Conservation (phyloP, 2,113 vertebrate genomes). For the Pygoscelis adeliae region DNA sequence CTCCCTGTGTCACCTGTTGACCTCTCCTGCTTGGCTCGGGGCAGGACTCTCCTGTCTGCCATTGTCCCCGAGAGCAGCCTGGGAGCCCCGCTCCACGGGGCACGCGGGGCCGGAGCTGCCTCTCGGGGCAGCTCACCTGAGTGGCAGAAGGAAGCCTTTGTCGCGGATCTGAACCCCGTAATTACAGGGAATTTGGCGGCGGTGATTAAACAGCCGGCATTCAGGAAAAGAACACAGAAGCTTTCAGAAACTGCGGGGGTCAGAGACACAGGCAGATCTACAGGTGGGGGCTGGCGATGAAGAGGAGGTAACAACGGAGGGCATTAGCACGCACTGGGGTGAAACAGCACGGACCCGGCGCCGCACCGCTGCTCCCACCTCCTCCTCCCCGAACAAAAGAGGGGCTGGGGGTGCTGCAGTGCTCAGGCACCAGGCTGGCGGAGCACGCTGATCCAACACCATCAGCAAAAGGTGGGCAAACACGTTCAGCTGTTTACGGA, state of each 20-base stretch:
- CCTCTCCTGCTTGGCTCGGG: slow-evolving; percentile 44
- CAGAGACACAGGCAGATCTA: background rate
- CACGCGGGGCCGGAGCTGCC: background rate
- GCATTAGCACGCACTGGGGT: slow-evolving; percentile 17
- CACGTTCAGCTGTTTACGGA: background rate
- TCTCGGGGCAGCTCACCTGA: slow-evolving; percentile 62
- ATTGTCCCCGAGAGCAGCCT: background rate
- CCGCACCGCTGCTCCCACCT: background rate
- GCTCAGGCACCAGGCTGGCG: background rate
- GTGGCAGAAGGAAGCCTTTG: slow-evolving; percentile 68
- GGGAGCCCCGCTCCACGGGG: background rate
- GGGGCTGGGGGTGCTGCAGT: background rate
- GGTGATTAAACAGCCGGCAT: slow-evolving; percentile 8
- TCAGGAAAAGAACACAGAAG: slow-evolving; percentile 45
- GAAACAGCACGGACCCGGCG: background rate
- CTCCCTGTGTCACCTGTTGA: slow-evolving; percentile 70
- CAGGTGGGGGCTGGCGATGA: slow-evolving; percentile 60
- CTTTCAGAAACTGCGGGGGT: slow-evolving; percentile 38
- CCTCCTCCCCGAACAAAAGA: background rate
- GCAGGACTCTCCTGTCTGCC: slow-evolving; percentile 28
- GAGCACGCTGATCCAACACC: background rate
- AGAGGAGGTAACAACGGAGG: background rate
- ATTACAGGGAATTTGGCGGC: slow-evolving; percentile 54
- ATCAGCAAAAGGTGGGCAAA: slow-evolving; percentile 3
- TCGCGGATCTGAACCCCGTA: slow-evolving; percentile 15